Base-by-base conservation (phyloP, 2,113 vertebrate genomes). In the Aegypius monachus region DNA sequence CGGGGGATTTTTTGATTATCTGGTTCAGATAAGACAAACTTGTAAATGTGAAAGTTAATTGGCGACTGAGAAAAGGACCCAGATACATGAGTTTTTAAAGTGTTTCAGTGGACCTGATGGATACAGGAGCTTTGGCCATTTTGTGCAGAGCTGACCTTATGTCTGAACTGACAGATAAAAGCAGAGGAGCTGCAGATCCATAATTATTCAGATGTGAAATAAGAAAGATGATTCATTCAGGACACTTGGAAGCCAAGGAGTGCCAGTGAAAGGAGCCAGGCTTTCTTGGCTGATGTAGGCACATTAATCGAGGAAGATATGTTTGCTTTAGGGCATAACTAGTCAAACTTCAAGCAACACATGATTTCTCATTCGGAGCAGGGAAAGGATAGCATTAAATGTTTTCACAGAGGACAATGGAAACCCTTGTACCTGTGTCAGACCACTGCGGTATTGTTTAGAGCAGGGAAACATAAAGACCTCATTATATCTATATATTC, bases 321-420 rank as follows among this genome's bases (percentile, higher is more conserved):
- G 81, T 95, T 96, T 95, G 77, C 86, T 96, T 94, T 91, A 88
- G 74, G 92, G 90, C 67, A 88, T 27, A 55, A 53, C 52, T 65
- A 75, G 77, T 93, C 77, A 38, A 65, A 94, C 78, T 93, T 81
- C 29, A 93, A 48, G 70, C 13, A 89, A 86, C 77, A 63, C 68
- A 32, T 58, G n/a, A 50, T 87, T 84, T 93, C 68, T 92, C 17
- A 38, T 88, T 88, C 68, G 43, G 48, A 91, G 48, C 56, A 83
- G 59, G 29, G 61, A 95, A 89, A 36, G 43, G 9, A 61, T 74
- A 77, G 47, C 50, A 62, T 84, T 73, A 72, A 66, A 74, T 52
- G 13, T 63, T 94, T 93, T 86, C 90, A 65, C 48, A 84, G 73
- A 72, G 70, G 62, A 87, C 45, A 80, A 65, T 68, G 58, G 77